Base-by-base conservation (phyloP, 2,888 invertebrate genomes). In the Siphlonurus alternatus region DNA sequence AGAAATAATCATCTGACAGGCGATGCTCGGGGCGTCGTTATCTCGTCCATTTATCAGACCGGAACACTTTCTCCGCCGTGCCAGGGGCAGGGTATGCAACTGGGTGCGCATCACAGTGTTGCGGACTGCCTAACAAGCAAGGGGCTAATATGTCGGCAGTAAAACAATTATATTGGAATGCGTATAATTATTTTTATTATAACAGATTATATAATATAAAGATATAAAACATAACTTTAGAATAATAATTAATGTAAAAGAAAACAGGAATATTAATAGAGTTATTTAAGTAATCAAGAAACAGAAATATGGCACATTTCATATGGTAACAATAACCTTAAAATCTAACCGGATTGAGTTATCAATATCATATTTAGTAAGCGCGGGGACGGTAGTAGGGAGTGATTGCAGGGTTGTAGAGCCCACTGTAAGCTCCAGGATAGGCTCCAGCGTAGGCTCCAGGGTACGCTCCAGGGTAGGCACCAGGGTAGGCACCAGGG, bases 341-440 rank as follows among this genome's bases (percentile, higher is more conserved):
- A n/a, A n/a, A n/a, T n/a, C n/a, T n/a, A n/a, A n/a, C n/a, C n/a
- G n/a, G n/a, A n/a, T n/a, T n/a, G n/a, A n/a, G n/a, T n/a, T n/a
- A n/a, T n/a, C n/a, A n/a, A n/a, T n/a, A n/a, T n/a, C n/a, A n/a
- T n/a, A n/a, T 38, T 38, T 38, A 38, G 38, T 38, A 38, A 38
- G 7, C 38, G 15, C 38, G 38, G 1, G 63, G 51, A 59, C 59
- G 56, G 63, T 63, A 63, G 63, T 59, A 63, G 25, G 63, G 63
- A 56, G 53, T 54, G 38, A 20, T 19, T 7, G 59, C 63, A 1
- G 23, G 25, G 23, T 54, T 51, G 15, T 56, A 54, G 22, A 38
- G n/a, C 51, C 59, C 51, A n/a, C 63, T 59, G n/a, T 22, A 20
- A 25, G 54, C 3, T 5, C 25, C 19, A 7, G 56, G 59, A 59